phyloP scores from a whole-genome alignment of 2,888 invertebrate genomes.

The Sepioteuthis lessoniana region DNA sequence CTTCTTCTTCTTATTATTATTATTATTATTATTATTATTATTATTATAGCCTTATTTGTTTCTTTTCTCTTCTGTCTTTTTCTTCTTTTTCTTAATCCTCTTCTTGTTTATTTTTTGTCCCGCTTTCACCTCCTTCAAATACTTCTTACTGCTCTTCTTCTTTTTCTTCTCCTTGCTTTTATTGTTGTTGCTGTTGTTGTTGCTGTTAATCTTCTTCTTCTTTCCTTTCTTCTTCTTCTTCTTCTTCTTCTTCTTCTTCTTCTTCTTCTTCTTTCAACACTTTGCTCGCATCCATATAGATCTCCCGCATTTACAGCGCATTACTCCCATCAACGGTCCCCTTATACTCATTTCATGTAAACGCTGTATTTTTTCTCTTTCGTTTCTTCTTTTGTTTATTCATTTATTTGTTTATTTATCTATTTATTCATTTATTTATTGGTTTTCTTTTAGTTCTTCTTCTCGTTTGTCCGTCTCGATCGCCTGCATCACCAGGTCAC shows the following conservation, averaged over 20 bases:
- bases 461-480: background rate
- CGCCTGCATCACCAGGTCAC: no score
- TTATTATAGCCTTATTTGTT: no score
- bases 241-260: background rate
- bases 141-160: background rate
- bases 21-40: slow-evolving; percentile 10
- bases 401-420: no score
- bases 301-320: background rate
- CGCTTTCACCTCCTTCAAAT: background rate
- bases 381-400: no score
- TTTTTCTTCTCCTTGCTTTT: background rate
- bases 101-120: background rate
- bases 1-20: slow-evolving; percentile 45
- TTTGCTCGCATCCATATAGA: no score
- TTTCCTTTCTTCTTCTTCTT: background rate
- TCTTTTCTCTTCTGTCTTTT: background rate
- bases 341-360: no score
- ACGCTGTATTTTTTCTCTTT: background rate
- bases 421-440: background rate
- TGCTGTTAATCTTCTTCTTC: background rate
- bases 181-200: background rate
- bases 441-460: background rate
- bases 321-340: background rate
- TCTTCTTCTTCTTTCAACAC: no score
- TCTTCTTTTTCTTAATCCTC: background rate